Evolutionary conservation across 2,888 invertebrate species (phyloP), one percentile per base, ranked within the genome.

Genomic region (Adineta ricciae): DNA sequence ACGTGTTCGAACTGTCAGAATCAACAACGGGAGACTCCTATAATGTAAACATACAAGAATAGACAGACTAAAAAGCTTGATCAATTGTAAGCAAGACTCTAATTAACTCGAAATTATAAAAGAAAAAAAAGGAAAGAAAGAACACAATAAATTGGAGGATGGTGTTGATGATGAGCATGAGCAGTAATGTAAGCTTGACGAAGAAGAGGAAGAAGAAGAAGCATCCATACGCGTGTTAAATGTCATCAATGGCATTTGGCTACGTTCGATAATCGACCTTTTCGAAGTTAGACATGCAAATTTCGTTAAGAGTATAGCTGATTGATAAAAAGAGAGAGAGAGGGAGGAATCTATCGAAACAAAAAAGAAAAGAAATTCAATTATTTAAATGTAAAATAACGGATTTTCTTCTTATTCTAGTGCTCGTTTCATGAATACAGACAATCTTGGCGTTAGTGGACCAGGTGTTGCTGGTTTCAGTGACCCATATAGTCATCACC

Each of bases 71-170:
- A 64, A 64, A 64, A 14, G 64, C 64, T 64, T 64, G 64, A 64
- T 64, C 64, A 64, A 64, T 64, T 64, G 64, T 64, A 64, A 64
- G 64, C 32, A 64, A 64, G 32, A 64, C 32, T 64, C 64, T 64
- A 64, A 64, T 64, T 64, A 64, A 64, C 64, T 64, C 64, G 32
- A 64, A 64, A 64, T 64, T 64, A 64, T 64, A 64, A 64, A 64
- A 64, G 27, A 16, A n/a, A 56, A n/a, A n/a, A n/a, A 64, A 64
- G 32, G 21, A 52, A 52, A 52, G 32, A 32, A 64, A 64, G 64
- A 64, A 64, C 32, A 64, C 32, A 64, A 32, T 64, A 64, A 64
- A 64, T 64, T 64, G 64, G 64, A 32, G 32, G 19, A 32, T 64
- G 32, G 19, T 50, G 56, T 27, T 64, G 19, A 64, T 64, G 64